Conservation (phyloP, 2,113 vertebrate genomes). For the Platysternon megacephalum region DNA sequence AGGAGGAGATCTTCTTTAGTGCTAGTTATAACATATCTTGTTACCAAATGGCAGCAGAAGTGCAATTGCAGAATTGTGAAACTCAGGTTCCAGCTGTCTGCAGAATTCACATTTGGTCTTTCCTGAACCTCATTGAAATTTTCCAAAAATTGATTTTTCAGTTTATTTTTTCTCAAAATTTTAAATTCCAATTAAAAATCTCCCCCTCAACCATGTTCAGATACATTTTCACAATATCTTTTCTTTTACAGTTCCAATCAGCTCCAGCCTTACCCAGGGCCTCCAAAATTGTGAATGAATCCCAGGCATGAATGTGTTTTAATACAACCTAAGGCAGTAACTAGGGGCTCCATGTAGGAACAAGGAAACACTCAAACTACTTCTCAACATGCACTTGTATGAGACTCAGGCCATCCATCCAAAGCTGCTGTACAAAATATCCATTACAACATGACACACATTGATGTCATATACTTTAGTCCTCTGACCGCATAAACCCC, state of each 20-base stretch:
- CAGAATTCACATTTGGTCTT: background rate
- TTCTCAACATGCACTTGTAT: background rate
- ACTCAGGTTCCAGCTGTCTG: background rate
- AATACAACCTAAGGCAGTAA: background rate
- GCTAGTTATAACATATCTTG: background rate
- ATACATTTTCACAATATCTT: background rate
- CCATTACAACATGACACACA: background rate
- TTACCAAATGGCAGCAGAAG: no score
- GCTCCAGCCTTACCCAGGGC: background rate
- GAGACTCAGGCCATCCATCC: background rate
- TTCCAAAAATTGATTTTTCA: background rate
- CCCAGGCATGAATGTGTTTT: accelerated
- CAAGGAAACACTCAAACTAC: background rate
- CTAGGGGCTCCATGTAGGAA: background rate
- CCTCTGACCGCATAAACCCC: background rate
- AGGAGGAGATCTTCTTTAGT: background rate
- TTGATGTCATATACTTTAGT: background rate
- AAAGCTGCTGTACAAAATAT: background rate
- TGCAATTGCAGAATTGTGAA: background rate
- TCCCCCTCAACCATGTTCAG: background rate
- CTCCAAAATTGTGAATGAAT: background rate
- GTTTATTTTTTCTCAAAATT: no score
- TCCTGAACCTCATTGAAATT: background rate
- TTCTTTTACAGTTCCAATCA: background rate
- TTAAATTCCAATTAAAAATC: no score